Evolutionary conservation across 2,888 invertebrate genomes (phyloP), one percentile per base, ranked within the genome.

Genomic region (Sisyra terminalis): DNA sequence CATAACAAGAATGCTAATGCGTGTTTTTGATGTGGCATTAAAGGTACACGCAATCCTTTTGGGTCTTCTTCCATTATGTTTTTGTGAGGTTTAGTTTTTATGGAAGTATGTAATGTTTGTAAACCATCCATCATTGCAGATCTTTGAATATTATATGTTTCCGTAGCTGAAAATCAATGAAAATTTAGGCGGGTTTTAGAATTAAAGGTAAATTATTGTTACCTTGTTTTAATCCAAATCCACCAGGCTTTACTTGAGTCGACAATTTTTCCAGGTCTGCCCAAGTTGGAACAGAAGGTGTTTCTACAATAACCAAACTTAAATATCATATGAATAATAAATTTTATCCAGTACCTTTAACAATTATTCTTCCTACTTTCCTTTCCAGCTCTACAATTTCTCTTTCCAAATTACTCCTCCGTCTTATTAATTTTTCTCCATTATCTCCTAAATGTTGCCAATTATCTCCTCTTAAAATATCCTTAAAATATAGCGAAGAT

Each of bases 1-100:
- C 92, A 94, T 14, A 69, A 54, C 53, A 96, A 66, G 93, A 94
- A 96, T 9, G 81, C 73, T 0, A 96, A 63, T 0, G 88, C 94
- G 53, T 83, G 78, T 48, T 73, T 69, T 60, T 94, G 94, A 63
- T 94, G 90, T 8, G 70, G 64, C 82, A 90, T 82, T 3, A 94
- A 64, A 7, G 61, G 47, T 0, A 84, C 67, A 53, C 65, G 70
- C 0, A 92, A 57, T 0, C 74, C 76, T 18, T 55, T 54, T 0
- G 86, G 85, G 49, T 75, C 70, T 7, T 66, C 58, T 0, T 72
- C 75, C 17, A 64, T 55, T 8, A 69, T 63, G 44, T 70, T 56
- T 49, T 78, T 78, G 0, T 60, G 54, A 0, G 88, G 87, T 29
- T 81, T 73, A 0, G 71, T 70, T 34, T 69, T 69, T 6, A 88